A percentile compares a stretch with the other conserved stretches of the same genome.
Evolutionary conservation across 2,888 invertebrate species (phyloP).

Genomic region (Acanthoscelides obtectus): DNA sequence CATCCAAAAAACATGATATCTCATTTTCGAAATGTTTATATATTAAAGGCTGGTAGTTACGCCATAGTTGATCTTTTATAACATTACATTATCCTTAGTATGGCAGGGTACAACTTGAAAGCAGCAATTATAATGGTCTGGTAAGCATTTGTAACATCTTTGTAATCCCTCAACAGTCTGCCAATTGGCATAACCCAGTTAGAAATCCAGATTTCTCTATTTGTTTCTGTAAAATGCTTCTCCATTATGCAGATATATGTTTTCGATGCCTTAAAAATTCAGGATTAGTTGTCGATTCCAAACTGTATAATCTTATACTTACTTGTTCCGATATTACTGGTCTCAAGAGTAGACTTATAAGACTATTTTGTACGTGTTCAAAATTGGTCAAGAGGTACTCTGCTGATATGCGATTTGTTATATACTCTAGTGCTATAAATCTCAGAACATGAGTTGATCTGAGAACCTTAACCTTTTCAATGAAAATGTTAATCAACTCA

Average conservation of each 20-base stretch:
- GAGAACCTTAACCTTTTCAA: constrained; percentile 24
- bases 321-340: constrained; percentile 23
- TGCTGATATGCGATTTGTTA: constrained; percentile 22
- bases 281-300: neutral
- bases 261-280: constrained; percentile 47
- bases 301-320: constrained; percentile 4
- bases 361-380: constrained; percentile 19
- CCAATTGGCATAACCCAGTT: constrained; percentile 46
- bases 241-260: constrained; percentile 55
- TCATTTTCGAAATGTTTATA: too few species aligned
- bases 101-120: constrained; percentile 39
- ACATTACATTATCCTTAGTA: constrained; percentile 37
- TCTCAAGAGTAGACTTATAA: constrained; percentile 21
- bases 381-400: constrained; percentile 24
- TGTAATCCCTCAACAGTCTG: constrained; percentile 28
- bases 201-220: constrained; percentile 46
- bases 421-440: constrained; percentile 27
- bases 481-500: constrained; percentile 21
- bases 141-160: constrained; percentile 36
- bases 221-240: constrained; percentile 43
- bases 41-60: too few species aligned
- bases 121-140: constrained; percentile 42
- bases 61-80: neutral
- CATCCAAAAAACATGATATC: too few species aligned
- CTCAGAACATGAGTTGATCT: constrained; percentile 19